Base-by-base conservation (phyloP, 2,113 vertebrate species). In the Campylomormyrus tamandua region DNA sequence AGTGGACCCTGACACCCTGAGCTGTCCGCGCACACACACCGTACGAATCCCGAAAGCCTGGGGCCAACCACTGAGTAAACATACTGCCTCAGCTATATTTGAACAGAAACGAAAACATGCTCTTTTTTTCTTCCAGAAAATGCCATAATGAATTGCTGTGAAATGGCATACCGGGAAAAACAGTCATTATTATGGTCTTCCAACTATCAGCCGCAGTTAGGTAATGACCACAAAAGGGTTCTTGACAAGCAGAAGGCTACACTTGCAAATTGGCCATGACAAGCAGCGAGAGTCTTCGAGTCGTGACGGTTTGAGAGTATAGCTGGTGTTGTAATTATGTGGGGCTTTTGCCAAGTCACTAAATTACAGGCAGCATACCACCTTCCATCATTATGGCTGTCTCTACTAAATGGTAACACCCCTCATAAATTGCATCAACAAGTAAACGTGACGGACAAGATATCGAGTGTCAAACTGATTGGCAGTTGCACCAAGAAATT, bases 191-290 rank as follows among this genome's bases (percentile, higher is more conserved):
- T 50, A 27, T 27, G n/a, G 10, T n/a, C n/a, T 86, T 86, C 45
- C n/a, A 50, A 49, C 83, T 86, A 49, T 86, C 83, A 50, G 24
- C 45, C 24, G 0, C 48, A 48, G 83, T 48, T 86, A 24, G 83
- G 83, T n/a, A 86, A 86, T 86, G 46, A 50, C 83, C 83, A 49
- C 83, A 86, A 50, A 86, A 86, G 24, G 45, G 83, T 50, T 86
- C 48, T 35, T 86, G 83, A 86, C 83, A 86, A 49, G 83, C 45
- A 49, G 45, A 86, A 49, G 19, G 35, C 31, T 19, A 80, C 31
- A 39, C 15, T 42, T 6, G 83, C 48, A 27, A 86, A 86, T 86
- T n/a, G 83, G 45, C 83, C 48, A 15, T 86, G 83, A 86, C 83
- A 86, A 86, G n/a, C 11, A 15, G 48, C 83, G 24, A 49, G 21